These are phyloP conservation scores for Spisula subtruncata DNA, from an alignment of 2,888 invertebrate species.

Conservation along the genomic window DNA sequence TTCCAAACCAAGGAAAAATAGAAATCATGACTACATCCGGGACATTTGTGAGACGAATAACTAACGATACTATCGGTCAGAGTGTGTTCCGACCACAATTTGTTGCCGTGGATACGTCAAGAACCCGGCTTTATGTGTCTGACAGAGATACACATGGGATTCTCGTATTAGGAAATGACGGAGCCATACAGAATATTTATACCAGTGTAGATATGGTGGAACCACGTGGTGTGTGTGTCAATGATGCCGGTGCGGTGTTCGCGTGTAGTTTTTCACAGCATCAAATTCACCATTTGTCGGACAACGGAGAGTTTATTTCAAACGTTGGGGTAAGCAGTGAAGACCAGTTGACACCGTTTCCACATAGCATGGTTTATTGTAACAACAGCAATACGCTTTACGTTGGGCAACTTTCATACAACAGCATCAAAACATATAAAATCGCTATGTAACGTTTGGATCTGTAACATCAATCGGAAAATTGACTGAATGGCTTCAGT, in stretches of 20 bases:
- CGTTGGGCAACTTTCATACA: conserved; percentile 24
- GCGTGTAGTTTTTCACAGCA: conserved; percentile 31
- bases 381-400: neutral
- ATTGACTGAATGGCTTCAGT: too few species aligned
- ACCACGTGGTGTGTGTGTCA: conserved; percentile 36
- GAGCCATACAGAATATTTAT: neutral
- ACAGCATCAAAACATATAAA: conserved; percentile 29
- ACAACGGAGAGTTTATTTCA: neutral
- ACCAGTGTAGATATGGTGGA: conserved; percentile 18
- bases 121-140: neutral
- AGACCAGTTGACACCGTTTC: neutral
- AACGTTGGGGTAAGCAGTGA: neutral
- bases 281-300: conserved; percentile 25
- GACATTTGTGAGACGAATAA: conserved; percentile 14
- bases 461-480: too few species aligned
- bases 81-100: conserved; percentile 20
- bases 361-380: conserved; percentile 27
- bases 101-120: neutral
- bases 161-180: neutral
- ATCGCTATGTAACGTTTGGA: neutral
- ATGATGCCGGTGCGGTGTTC: conserved; percentile 1
- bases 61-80: conserved; percentile 21
- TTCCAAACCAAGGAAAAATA: conserved; percentile 30
- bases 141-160: conserved; percentile 27
- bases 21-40: conserved; percentile 25